A percentile compares a stretch with the other conserved stretches of the same genome.
These are phyloP conservation scores for Acipenser ruthenus DNA, from an alignment of 2,797 vertebrate genomes.

Conservation along the genomic window DNA sequence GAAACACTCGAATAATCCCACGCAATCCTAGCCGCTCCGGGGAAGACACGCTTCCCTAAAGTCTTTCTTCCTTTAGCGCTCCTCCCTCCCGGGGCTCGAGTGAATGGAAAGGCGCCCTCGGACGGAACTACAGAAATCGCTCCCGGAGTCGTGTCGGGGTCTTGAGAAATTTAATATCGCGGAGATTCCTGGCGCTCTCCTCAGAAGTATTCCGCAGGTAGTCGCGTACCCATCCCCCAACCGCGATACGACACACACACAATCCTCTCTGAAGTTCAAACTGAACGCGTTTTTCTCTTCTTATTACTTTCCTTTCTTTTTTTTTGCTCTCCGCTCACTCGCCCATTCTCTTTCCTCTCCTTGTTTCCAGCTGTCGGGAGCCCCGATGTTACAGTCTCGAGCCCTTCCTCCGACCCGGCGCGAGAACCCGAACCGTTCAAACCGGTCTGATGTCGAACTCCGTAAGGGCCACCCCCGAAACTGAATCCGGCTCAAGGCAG, in stretches of 20 bases:
- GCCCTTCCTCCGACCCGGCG: not conserved
- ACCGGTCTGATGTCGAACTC: not conserved
- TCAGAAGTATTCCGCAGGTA: slow-evolving; percentile 25
- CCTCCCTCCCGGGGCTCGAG: not conserved
- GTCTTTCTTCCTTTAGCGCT: not conserved
- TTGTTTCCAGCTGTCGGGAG: not conserved
- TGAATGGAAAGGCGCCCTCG: not conserved
- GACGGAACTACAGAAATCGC: not conserved
- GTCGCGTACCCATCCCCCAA: slow-evolving; percentile 45
- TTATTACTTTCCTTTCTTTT: slow-evolving; percentile 15
- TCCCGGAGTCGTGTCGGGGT: not conserved
- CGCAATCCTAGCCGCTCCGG: too few relatives aligned
- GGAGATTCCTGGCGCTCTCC: not conserved
- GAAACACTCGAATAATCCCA: too few relatives aligned
- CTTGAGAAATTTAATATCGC: too few relatives aligned
- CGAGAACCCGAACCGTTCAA: slow-evolving; percentile 5
- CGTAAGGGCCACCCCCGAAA: slow-evolving; percentile 34
- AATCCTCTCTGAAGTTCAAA: slow-evolving; percentile 27
- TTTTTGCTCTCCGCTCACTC: slow-evolving; percentile 23
- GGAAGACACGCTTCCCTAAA: too few relatives aligned
- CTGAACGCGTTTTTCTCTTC: slow-evolving; percentile 17
- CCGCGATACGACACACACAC: slow-evolving; percentile 14
- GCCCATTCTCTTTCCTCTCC: slow-evolving; percentile 9
- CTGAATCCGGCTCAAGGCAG: slow-evolving; percentile 30
- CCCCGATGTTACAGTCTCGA: not conserved